Evolutionary conservation across 2,888 invertebrate species (phyloP).

Genomic region (Cryptophagus acutangulus): DNA sequence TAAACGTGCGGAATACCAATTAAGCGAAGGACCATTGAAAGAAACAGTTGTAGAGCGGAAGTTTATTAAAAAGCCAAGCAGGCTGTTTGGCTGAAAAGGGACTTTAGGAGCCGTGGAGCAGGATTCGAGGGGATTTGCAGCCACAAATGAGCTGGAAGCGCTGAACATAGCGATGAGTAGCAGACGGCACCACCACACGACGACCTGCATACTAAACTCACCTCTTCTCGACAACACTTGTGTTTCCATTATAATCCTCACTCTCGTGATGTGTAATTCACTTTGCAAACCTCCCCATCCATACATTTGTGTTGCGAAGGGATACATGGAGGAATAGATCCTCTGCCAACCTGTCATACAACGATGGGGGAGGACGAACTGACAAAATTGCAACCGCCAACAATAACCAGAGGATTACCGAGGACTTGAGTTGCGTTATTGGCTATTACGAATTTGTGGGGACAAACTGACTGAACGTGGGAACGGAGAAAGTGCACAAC

Average conservation of each 20-base stretch:
- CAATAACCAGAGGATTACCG: constrained; percentile 39
- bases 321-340: constrained; percentile 6
- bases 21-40: too few species aligned
- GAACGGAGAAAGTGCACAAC: too few species aligned
- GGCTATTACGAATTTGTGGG: constrained; percentile 37
- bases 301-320: constrained; percentile 1
- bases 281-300: constrained; percentile 23
- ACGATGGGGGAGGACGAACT: constrained; percentile 11
- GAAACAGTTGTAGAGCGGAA: too few species aligned
- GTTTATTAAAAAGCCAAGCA: constrained; percentile 1
- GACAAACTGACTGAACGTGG: too few species aligned
- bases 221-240: constrained; percentile 29
- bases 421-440: constrained; percentile 37
- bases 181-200: constrained; percentile 39
- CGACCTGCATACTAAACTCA: constrained; percentile 39
- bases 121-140: constrained; percentile 19
- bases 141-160: constrained; percentile 30
- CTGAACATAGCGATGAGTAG: constrained; percentile 38
- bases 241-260: constrained; percentile 30
- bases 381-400: constrained; percentile 25
- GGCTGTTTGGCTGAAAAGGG: background rate
- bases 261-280: constrained; percentile 25
- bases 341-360: constrained; percentile 21
- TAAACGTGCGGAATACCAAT: too few species aligned
- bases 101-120: background rate